Percentiles rank a stretch among this genome's conserved stretches.
Evolutionary conservation across 2,888 invertebrate genomes (phyloP).

Genomic region (Cyclophora punctaria): DNA sequence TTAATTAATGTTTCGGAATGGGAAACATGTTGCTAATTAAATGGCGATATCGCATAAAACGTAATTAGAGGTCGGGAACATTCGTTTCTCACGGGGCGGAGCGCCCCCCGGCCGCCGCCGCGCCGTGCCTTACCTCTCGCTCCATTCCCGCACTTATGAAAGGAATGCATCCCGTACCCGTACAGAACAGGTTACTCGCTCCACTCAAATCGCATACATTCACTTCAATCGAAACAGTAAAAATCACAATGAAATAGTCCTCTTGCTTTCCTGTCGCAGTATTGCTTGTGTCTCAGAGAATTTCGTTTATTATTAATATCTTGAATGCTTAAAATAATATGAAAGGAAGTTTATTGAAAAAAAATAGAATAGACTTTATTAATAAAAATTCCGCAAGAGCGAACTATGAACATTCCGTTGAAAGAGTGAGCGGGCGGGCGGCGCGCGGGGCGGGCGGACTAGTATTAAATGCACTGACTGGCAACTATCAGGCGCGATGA

Average conservation of each 20-base stretch:
- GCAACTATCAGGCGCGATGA: conserved; percentile 64
- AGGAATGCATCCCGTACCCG: conserved; percentile 54
- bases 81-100: conserved; percentile 65
- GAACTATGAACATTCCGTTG: conserved; percentile 48
- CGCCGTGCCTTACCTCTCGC: conserved; percentile 31
- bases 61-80: conserved; percentile 70
- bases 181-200: conserved; percentile 53
- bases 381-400: conserved; percentile 61
- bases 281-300: no score
- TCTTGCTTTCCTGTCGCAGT: conserved; percentile 34
- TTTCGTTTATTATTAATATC: no score
- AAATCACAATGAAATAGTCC: conserved; percentile 41
- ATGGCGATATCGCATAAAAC: conserved; percentile 73
- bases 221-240: conserved; percentile 38
- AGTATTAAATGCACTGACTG: conserved; percentile 72
- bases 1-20: conserved; percentile 74
- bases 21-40: conserved; percentile 74
- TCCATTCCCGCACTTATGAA: conserved; percentile 30
- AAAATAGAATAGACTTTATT: conserved; percentile 32
- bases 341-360: conserved; percentile 28
- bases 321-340: no score
- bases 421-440: conserved; percentile 11
- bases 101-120: conserved; percentile 16
- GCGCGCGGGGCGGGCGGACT: conserved; percentile 22
- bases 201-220: conserved; percentile 37